Percentiles rank a stretch among this genome's conserved stretches.
Evolutionary conservation across 2,888 invertebrate species (phyloP).

Genomic region (Lasioglossum lativentre): DNA sequence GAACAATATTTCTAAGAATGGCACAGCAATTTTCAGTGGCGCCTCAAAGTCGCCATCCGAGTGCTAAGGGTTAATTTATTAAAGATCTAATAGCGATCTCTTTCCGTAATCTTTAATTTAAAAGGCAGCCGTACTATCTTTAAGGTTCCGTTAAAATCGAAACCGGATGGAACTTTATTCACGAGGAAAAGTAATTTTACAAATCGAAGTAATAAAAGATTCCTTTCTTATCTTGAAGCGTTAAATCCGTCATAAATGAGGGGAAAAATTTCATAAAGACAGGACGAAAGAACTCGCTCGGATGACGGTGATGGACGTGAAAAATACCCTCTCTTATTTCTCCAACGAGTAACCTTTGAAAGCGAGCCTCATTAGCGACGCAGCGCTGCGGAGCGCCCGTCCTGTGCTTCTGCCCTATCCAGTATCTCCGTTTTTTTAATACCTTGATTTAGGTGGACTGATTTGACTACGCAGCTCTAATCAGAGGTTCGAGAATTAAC

Average conservation of each 20-base stretch:
- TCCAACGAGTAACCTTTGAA: constrained; percentile 41
- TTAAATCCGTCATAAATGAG: constrained; percentile 55
- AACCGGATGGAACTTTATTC: not conserved
- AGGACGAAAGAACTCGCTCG: constrained; percentile 44
- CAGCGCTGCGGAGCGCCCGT: no score
- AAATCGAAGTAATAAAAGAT: constrained; percentile 40
- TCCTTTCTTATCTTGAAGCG: constrained; percentile 32
- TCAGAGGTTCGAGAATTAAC: not conserved
- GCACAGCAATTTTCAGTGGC: no score
- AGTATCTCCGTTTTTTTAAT: constrained; percentile 18
- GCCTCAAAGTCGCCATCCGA: no score
- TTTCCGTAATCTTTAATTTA: not conserved
- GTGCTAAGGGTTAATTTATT: no score
- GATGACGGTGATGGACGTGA: constrained; percentile 32
- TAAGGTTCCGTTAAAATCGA: not conserved
- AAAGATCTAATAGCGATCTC: no score
- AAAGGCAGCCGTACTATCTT: not conserved
- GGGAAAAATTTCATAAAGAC: constrained; percentile 25
- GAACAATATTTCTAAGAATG: no score
- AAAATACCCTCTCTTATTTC: constrained; percentile 46
- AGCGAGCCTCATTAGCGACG: constrained; percentile 60
- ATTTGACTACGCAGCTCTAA: constrained; percentile 21
- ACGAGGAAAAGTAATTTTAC: constrained; percentile 34
- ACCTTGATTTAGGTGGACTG: constrained; percentile 20
- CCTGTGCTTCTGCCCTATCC: not conserved